A percentile compares a stretch with the other conserved stretches of the same genome.
Evolutionary conservation across 2,888 invertebrate genomes (phyloP).

Genomic region (Drosophila infuscata): DNA sequence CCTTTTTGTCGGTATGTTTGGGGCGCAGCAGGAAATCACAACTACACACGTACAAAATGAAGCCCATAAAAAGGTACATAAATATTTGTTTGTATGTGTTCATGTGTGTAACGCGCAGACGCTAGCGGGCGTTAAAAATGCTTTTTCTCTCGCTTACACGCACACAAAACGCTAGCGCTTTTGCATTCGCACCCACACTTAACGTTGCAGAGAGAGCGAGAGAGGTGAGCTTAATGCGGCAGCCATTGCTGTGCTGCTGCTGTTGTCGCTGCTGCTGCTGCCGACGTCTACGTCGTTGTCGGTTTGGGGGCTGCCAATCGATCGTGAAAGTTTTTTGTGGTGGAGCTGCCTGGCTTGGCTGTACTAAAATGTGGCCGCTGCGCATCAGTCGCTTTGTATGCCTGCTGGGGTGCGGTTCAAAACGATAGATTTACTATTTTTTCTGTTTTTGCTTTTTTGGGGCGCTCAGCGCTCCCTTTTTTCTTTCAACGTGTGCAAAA

Average conservation of each 20-base stretch:
- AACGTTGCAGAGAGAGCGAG: slow-evolving; percentile 1
- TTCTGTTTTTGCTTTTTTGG: slow-evolving; percentile 27
- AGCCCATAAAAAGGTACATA: slow-evolving; percentile 51
- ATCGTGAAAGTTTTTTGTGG: slow-evolving; percentile 71
- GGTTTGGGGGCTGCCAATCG: slow-evolving; percentile 51
- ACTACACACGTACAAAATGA: slow-evolving; percentile 61
- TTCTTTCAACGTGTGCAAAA: slow-evolving; percentile 64
- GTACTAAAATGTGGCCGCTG: slow-evolving; percentile 64
- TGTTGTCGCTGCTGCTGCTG: slow-evolving; percentile 10
- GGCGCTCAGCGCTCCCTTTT: slow-evolving; percentile 22
- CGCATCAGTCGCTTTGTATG: slow-evolving; percentile 77
- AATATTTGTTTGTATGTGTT: slow-evolving; percentile 11
- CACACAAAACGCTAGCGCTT: slow-evolving; percentile 3
- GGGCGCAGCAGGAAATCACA: slow-evolving; percentile 77
- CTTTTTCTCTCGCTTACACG: slow-evolving; percentile 30
- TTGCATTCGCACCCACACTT: slow-evolving; percentile 28
- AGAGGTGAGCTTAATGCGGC: slow-evolving; percentile 47
- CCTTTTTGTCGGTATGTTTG: slow-evolving; percentile 57
- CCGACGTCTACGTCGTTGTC: slow-evolving; percentile 13
- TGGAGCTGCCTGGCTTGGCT: slow-evolving; percentile 52
- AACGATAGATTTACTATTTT: slow-evolving; percentile 43
- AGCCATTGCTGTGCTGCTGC: slow-evolving; percentile 52
- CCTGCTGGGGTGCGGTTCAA: slow-evolving; percentile 77
- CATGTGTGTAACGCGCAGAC: slow-evolving; percentile 46
- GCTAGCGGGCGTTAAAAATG: slow-evolving; percentile 47